phyloP scores from a whole-genome alignment of 2,888 invertebrate species.

The Rhynchonema sp. region DNA sequence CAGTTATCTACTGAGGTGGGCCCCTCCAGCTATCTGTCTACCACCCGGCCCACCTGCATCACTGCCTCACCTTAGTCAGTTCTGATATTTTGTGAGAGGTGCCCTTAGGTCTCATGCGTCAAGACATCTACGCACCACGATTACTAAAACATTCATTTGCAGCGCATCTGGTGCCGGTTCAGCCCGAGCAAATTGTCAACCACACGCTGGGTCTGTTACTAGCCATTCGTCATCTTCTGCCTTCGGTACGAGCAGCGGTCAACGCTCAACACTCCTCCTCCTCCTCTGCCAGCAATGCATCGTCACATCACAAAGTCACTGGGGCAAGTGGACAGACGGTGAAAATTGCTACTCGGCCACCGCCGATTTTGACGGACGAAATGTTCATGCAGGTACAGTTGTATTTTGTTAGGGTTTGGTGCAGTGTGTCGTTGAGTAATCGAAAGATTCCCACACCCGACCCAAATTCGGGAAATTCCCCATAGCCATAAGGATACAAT shows the following conservation, averaged over 20 bases:
- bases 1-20: too few relatives aligned
- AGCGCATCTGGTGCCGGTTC: not conserved
- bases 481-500: too few relatives aligned
- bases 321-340: conserved; percentile 14
- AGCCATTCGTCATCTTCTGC: conserved; percentile 45
- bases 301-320: conserved; percentile 24
- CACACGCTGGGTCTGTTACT: conserved; percentile 47
- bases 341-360: conserved; percentile 9
- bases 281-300: conserved; percentile 3
- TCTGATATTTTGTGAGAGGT: too few relatives aligned
- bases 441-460: too few relatives aligned
- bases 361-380: conserved; percentile 17
- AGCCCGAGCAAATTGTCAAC: conserved; percentile 35
- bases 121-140: too few relatives aligned
- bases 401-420: too few relatives aligned
- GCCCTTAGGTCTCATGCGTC: too few relatives aligned
- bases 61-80: too few relatives aligned
- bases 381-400: conserved; percentile 30
- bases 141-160: too few relatives aligned
- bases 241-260: conserved; percentile 26
- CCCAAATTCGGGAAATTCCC: too few relatives aligned
- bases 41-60: too few relatives aligned
- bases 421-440: not conserved
- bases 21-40: too few relatives aligned
- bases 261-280: not conserved